Base-by-base conservation (phyloP, 2,113 vertebrate genomes). In the Melanerpes aurifrons region DNA sequence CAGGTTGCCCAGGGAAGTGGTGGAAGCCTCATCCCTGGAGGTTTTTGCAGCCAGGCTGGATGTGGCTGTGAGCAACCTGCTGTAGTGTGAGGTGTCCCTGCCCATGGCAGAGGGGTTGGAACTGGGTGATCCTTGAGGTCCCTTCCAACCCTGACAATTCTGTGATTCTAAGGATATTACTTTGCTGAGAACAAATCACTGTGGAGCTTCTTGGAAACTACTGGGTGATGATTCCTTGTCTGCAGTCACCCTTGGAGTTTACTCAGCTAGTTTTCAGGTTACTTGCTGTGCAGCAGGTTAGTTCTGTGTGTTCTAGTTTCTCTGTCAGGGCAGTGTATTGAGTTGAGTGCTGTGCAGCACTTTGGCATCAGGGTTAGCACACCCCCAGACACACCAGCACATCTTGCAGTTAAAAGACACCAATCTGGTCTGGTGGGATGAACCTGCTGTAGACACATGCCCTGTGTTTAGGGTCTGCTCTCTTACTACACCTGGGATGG, bases 331-430 rank as follows among this genome's bases (percentile, higher is more conserved):
- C 43, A 37, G 18, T 2, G 16, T 43, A 24, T 15, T 4, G 15
- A 45, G 31, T 1, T 37, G 64, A 43, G 17, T 48, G 69, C 22
- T 19, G 2, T 2, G 29, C 50, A 80, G 59, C 25, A 2, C 16
- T 59, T 14, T 53, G 64, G 3, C 5, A 6, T 16, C 61, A 1
- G 0, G 0, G 3, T 35, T 40, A 58, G 26, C 48, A 11, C 20
- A 1, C 4, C 3, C 12, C 3, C 19, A 5, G 57, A 3, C 24
- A 12, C 32, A 9, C 18, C 10, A 43, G 53, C 58, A 43, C 16
- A 15, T 20, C 24, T 58, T 3, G 0, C 18, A 24, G 50, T 4
- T 26, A 26, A 1, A 35, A 64, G 57, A 18, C 50, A 58, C 15
- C 45, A 6, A 21, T 16, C 6, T 50, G 12, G 57, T 48, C 45